Evolutionary conservation across 2,797 vertebrate genomes (phyloP), one percentile per base, ranked within the genome.

Genomic region (Sebastes nivosus): DNA sequence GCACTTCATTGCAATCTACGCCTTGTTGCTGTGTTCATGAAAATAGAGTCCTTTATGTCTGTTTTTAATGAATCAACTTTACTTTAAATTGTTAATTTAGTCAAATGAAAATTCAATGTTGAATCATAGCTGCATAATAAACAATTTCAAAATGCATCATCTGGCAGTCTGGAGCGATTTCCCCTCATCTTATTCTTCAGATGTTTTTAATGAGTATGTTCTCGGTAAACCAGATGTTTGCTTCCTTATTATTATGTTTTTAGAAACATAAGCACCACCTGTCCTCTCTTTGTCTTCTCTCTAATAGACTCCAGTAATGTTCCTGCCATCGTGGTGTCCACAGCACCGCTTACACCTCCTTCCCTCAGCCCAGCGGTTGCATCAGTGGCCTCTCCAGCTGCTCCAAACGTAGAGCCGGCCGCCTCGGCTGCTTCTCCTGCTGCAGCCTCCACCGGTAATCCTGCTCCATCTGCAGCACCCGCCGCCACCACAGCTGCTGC

Each of bases 271-370:
- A 29, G 7, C 32, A 10, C 60, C 50, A 16, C 29, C 20, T 61
- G 12, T 63, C 29, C 20, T 36, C 30, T 77, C 38, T 64, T 18
- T 68, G 6, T 77, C 8, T 25, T 34, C 70, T 63, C 24, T 70
- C 14, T 27, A 32, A 24, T 87, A 94, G 94, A 80, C 87, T 82
- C 89, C 42, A 14, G 82, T 69, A 82, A 77, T 61, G 86, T 95
- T 83, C 94, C 96, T 20, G 89, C 94, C 86, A 95, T 96, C 67
- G 77, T 93, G 67, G 94, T 95, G 36, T 95, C 94, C 20, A 75
- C 94, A 7, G 90, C 87, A 6, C 89, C 90, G 1, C 64, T 81
- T 1, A 84, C 91, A 0, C 94, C 94, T 25, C 87, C 93, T 11
- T 81, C 92, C 46, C 60, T 78, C 54, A 84, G 72, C 67, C 81